Conservation (phyloP, 2,797 vertebrate genomes). For the Pseudochirops corinnae region DNA sequence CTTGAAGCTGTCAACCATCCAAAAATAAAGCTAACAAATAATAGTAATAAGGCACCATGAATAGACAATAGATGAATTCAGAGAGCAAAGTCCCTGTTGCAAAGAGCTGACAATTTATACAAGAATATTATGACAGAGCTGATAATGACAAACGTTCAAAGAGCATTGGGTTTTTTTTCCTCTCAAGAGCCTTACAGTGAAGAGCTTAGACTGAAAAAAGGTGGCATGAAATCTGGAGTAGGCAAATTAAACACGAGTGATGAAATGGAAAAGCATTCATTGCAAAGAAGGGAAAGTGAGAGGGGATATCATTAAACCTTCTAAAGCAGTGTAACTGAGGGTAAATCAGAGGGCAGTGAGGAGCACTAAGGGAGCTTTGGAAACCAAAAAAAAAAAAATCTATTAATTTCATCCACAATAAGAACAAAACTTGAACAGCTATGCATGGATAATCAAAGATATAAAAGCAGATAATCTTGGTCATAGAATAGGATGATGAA, state of each 20-base stretch:
- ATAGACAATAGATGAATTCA: slow-evolving; percentile 37
- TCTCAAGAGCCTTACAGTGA: slow-evolving; percentile 27
- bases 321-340: slow-evolving; percentile 10
- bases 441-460: slow-evolving; percentile 54
- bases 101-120: slow-evolving; percentile 62
- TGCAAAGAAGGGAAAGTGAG: slow-evolving; percentile 18
- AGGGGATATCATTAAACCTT: slow-evolving; percentile 40
- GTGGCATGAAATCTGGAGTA: slow-evolving; percentile 22
- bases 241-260: background rate
- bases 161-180: slow-evolving; percentile 28
- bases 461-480: slow-evolving; percentile 57
- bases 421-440: slow-evolving; percentile 39
- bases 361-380: slow-evolving; percentile 6
- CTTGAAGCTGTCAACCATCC: slow-evolving; percentile 45
- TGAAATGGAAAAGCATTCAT: background rate
- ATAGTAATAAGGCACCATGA: slow-evolving; percentile 31
- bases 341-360: slow-evolving; percentile 29
- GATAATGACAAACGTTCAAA: slow-evolving; percentile 56
- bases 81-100: slow-evolving; percentile 39
- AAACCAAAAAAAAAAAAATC: slow-evolving; percentile 40
- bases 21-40: slow-evolving; percentile 55
- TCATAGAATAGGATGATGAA: slow-evolving; percentile 60
- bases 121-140: slow-evolving; percentile 51
- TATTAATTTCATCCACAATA: slow-evolving; percentile 35
- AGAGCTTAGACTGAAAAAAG: slow-evolving; percentile 41